Evolutionary conservation across 2,888 invertebrate genomes (phyloP).

Genomic region (Heteromurus nitidus): DNA sequence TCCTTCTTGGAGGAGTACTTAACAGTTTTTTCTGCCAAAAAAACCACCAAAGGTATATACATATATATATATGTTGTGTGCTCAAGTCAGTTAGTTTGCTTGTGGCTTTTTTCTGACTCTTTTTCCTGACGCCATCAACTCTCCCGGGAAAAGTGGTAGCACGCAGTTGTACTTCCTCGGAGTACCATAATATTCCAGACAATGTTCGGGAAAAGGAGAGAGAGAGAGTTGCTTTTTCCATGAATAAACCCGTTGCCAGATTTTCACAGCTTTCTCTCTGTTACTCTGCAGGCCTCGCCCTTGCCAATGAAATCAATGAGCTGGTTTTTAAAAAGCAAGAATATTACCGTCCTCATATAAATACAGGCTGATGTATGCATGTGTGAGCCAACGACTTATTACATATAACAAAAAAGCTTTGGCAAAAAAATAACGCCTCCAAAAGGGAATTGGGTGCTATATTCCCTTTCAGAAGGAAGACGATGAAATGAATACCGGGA

Average conservation of each 20-base stretch:
- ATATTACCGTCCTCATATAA: too few species aligned
- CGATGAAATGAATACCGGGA: too few species aligned
- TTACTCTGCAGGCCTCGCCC: conserved; percentile 9
- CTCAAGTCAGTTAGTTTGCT: too few species aligned
- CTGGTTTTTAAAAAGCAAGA: conserved; percentile 33
- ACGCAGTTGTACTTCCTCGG: too few species aligned
- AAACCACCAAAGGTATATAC: not conserved
- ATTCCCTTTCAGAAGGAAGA: too few species aligned
- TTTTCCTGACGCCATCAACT: conserved; percentile 49
- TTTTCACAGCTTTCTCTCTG: conserved; percentile 26
- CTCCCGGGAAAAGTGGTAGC: conserved; percentile 60
- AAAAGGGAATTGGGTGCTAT: too few species aligned
- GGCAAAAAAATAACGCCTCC: too few species aligned
- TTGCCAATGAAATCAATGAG: conserved; percentile 62
- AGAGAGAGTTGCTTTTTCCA: not conserved
- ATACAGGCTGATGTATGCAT: too few species aligned
- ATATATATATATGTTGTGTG: not conserved
- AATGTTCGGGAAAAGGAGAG: too few species aligned
- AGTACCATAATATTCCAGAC: too few species aligned
- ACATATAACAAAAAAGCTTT: too few species aligned
- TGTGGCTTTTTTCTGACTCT: conserved; percentile 28
- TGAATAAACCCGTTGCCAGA: conserved; percentile 42
- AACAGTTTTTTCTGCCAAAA: conserved; percentile 48
- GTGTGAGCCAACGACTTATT: too few species aligned
- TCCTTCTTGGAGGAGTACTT: conserved; percentile 34